Percentiles rank a stretch among this genome's conserved stretches.
These are phyloP conservation scores for Melanotaenia maccullochi DNA, from an alignment of 2,797 vertebrate genomes.

Conservation along the genomic window DNA sequence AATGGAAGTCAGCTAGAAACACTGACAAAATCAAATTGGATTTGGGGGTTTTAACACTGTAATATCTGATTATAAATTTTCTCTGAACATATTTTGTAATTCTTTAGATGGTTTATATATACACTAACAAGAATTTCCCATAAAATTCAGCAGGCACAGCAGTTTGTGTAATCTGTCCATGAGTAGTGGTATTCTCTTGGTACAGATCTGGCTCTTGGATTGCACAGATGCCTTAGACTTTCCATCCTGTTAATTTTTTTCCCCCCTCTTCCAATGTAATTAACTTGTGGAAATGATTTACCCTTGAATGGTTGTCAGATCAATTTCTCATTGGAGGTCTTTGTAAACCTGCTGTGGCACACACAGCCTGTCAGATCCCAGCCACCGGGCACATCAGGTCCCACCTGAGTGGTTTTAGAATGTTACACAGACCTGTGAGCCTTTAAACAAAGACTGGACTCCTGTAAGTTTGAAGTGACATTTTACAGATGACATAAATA, in stretches of 20 bases:
- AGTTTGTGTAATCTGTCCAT: conserved; percentile 40
- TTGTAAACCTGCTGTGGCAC: conserved; percentile 69
- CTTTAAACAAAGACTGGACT: conserved; percentile 49
- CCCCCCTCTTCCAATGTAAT: conserved; percentile 66
- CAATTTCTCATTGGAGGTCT: conserved; percentile 80
- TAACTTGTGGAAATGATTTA: conserved; percentile 82
- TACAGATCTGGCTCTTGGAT: conserved; percentile 49
- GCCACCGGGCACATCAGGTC: conserved; percentile 65
- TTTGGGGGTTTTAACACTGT: conserved; percentile 9
- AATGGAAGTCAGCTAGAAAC: conserved; percentile 2
- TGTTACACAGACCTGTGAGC: conserved; percentile 41
- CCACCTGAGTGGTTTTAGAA: conserved; percentile 52
- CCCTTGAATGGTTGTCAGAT: conserved; percentile 81
- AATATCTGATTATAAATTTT: neutral
- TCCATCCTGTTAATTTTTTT: conserved; percentile 46
- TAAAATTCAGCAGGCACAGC: conserved; percentile 16
- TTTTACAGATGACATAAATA: conserved; percentile 3
- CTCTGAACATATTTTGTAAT: neutral
- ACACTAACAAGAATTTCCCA: conserved; percentile 15
- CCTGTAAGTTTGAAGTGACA: conserved; percentile 3
- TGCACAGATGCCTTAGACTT: conserved; percentile 55
- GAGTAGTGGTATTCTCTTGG: conserved; percentile 37
- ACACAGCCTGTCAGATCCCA: conserved; percentile 65
- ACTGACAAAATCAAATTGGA: neutral
- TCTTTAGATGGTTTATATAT: neutral